Base-by-base conservation (phyloP, 2,888 invertebrate genomes). In the Meteorus cinctellus region DNA sequence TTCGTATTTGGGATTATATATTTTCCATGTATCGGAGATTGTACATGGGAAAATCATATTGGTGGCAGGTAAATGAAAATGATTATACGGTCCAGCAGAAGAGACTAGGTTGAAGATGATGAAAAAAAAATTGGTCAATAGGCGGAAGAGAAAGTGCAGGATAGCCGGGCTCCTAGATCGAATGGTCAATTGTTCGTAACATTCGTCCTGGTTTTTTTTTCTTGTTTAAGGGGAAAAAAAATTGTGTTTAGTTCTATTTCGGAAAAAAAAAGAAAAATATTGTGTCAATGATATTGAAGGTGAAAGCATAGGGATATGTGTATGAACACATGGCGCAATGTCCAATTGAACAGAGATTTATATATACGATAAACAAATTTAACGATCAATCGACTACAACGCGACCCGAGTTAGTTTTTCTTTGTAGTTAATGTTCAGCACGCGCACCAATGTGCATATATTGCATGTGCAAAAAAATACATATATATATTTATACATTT, bases 161-260 rank as follows among this genome's bases (percentile, higher is more conserved):
- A 16, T 62, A n/a, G 48, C 24, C 24, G 10, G 45, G 19, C 72
- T 60, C 8, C n/a, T n/a, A 59, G 41, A 24, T 72, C 24, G 45
- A 63, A 63, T 62, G 62, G 36, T 72, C 62, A 72, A 62, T 72
- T 63, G 72, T 62, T 62, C 45, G 71, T 14, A 63, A 45, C 29
- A 72, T 72, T 72, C 29, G 63, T 72, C 72, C 72, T 72, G 72
- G 63, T 72, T 65, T 51, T 31, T 8, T 55, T 55, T 48, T 48
- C 5, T 19, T 4, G 6, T 19, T n/a, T 4, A 24, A 31, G 48
- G 36, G n/a, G 63, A 63, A 48, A 72, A 72, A 65, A 65, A 4
- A 31, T 60, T 63, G 8, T 19, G 60, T 60, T 4, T 48, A 36
- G 63, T 62, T 45, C 36, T 36, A 72, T 14, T 41, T 62, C n/a